A percentile compares a stretch with the other conserved stretches of the same genome.
These are phyloP conservation scores for Hirudo medicinalis DNA, from an alignment of 1,140 invertebrate species.

Conservation along the genomic window DNA sequence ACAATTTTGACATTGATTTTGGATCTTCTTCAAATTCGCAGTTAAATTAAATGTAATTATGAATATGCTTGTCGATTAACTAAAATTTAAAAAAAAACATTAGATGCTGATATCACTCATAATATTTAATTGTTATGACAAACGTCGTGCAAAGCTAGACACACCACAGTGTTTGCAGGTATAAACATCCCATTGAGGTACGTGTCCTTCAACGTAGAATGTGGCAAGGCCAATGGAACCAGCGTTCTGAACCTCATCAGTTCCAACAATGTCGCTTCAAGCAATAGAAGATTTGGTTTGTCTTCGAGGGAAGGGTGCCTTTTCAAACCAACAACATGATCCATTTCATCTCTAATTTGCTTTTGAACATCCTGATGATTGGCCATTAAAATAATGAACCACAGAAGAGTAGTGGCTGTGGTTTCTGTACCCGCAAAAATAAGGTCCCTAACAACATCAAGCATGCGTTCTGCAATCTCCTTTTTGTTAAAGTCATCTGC, in stretches of 20 bases:
- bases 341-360: conserved; percentile 67
- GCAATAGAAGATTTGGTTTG: conserved; percentile 22
- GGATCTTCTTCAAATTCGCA: no score
- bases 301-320: conserved; percentile 66
- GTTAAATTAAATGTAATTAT: no score
- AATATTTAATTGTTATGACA: no score
- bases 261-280: conserved; percentile 1
- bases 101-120: neutral
- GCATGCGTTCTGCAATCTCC: conserved; percentile 24
- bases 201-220: conserved; percentile 5
- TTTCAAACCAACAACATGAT: conserved; percentile 56
- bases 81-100: neutral
- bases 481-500: neutral
- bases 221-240: neutral
- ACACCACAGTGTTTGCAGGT: neutral
- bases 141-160: no score
- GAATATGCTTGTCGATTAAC: no score
- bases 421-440: conserved; percentile 85
- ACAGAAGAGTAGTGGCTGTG: conserved; percentile 57
- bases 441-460: conserved; percentile 49
- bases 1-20: neutral
- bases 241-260: neutral
- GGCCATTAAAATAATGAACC: conserved; percentile 3
- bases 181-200: neutral
- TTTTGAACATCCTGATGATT: conserved; percentile 51